Evolutionary conservation across 2,113 vertebrate genomes (phyloP).

Genomic region (Grammomys surdaster): DNA sequence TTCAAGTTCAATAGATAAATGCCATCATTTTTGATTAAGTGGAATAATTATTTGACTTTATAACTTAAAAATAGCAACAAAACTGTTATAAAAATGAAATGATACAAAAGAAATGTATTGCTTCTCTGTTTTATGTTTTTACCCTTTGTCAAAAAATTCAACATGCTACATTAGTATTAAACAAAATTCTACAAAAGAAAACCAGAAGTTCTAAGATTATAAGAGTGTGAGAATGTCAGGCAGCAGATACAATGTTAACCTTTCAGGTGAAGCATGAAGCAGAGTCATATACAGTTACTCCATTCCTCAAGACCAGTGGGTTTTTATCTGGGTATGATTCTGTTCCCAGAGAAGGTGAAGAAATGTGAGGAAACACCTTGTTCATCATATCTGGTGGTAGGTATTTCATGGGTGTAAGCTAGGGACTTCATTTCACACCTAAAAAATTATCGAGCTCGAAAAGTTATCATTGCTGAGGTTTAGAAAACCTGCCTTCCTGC

Average conservation of each 20-base stretch:
- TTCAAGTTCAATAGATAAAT: constrained; percentile 62
- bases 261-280: neutral
- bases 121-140: constrained; percentile 33
- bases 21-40: constrained; percentile 55
- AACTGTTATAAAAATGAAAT: neutral
- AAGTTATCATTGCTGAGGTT: too few relatives aligned
- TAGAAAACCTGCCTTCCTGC: neutral
- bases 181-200: neutral
- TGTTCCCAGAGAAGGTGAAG: neutral
- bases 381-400: neutral
- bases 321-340: neutral
- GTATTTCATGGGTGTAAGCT: neutral
- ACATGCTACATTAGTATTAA: neutral
- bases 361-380: neutral
- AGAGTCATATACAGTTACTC: neutral
- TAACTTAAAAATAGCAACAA: constrained; percentile 58
- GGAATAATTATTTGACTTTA: constrained; percentile 55
- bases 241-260: neutral
- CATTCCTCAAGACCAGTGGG: neutral
- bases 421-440: neutral
- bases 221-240: neutral
- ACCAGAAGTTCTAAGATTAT: neutral
- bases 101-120: neutral
- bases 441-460: neutral
- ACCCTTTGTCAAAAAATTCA: constrained; percentile 42